Conservation (phyloP, 2,888 invertebrate species). For the Caenorhabditis zanzibari region DNA sequence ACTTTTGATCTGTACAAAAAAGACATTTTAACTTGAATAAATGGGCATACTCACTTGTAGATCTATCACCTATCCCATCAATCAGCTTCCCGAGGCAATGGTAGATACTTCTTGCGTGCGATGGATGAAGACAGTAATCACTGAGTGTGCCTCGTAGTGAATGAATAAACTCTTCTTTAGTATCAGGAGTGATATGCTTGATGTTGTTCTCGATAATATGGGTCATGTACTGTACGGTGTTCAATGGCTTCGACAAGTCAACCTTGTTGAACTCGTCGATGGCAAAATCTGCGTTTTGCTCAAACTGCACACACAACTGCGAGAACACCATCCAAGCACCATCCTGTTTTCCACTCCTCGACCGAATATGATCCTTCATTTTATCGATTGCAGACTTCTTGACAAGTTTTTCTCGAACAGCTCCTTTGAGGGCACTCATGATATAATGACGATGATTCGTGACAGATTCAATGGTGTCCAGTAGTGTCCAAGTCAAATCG, state of each 20-base stretch:
- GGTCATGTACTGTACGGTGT: constrained; percentile 43
- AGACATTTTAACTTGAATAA: not conserved
- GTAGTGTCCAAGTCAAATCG: constrained; percentile 60
- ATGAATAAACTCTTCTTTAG: constrained; percentile 2
- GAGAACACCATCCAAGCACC: constrained; percentile 67
- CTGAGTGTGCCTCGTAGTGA: constrained; percentile 26
- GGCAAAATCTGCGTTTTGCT: constrained; percentile 50
- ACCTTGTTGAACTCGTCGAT: constrained; percentile 31
- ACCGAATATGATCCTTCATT: constrained; percentile 43
- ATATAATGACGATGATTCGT: constrained; percentile 49
- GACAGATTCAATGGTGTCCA: constrained; percentile 52
- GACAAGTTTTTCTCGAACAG: constrained; percentile 42
- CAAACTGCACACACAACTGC: constrained; percentile 54
- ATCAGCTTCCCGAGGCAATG: constrained; percentile 52
- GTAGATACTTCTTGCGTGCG: constrained; percentile 50
- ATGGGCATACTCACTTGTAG: not conserved
- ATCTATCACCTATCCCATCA: constrained; percentile 61
- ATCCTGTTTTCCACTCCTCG: not conserved
- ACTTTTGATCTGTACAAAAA: constrained; percentile 6
- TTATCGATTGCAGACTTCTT: constrained; percentile 48
- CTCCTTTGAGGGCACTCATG: constrained; percentile 60
- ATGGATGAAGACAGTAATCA: constrained; percentile 38
- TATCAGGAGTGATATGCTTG: constrained; percentile 5
- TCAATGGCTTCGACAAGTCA: constrained; percentile 32
- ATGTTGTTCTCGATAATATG: constrained; percentile 54